Evolutionary conservation across 2,888 invertebrate species (phyloP), one percentile per base, ranked within the genome.

Genomic region (Hypselothyrea guttata): DNA sequence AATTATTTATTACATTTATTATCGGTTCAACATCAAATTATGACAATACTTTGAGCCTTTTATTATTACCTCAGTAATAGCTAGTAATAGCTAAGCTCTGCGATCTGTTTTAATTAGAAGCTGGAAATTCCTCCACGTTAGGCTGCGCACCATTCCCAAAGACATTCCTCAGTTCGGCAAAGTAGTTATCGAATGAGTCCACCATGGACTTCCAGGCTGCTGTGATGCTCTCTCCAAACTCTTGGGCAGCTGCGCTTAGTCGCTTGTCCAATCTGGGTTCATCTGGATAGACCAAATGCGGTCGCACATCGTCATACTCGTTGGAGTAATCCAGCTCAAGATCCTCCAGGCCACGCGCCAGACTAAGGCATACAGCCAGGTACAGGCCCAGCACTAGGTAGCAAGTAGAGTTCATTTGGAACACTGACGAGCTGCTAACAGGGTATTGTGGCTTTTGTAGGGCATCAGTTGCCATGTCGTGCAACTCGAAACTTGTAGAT

Each of bases 221-320:
- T n/a, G 61, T 59, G 1, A 89, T 54, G 30, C 55, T 65, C 22
- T 85, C 66, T 0, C 66, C 72, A 5, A 88, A 49, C 41, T 84
- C 40, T 13, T 76, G 55, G 1, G 76, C 75, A 0, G 55, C 67
- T 4, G 72, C 65, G 0, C 64, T 37, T 1, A 82, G 33, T 2
- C 67, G 68, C 18, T 65, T 62, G 15, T 71, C 78, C 27, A 76
- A 47, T 0, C 59, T 37, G n/a, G 74, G 57, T 7, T 52, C 54
- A 2, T 64, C 71, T 3, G 64, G 67, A 1, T 53, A 72, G 11
- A 40, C 31, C 9, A 67, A 22, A 9, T 60, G 58, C 0, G 88
- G 85, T 12, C 86, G 67, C 40, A 86, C 71, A 35, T 79, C 73
- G 30, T 70, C 72, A 15, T 87, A 83, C 40, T 86, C 81, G 48